A percentile compares a stretch with the other conserved stretches of the same genome.
Conservation (phyloP, 30 jellyfish, hydroid and myxozoan genomes). For the Rhopilema esculentum region DNA sequence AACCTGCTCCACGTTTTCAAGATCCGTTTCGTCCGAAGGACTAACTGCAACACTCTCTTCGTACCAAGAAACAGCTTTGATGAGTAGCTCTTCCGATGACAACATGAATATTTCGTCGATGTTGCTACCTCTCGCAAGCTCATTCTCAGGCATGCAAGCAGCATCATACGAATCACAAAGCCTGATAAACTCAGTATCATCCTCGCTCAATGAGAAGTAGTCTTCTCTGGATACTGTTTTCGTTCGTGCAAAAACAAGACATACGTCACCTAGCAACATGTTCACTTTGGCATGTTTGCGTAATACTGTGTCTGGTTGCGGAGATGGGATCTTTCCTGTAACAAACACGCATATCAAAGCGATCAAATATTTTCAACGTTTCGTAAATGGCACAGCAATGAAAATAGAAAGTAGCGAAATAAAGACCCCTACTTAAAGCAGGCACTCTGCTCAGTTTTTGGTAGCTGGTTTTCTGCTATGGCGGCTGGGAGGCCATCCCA, state of each 20-base stretch:
- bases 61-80: constrained; percentile 66
- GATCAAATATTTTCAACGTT: too few species aligned
- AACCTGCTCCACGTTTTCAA: constrained; percentile 67
- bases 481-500: too few species aligned
- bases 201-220: constrained; percentile 54
- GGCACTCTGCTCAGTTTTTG: too few species aligned
- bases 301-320: constrained; percentile 24
- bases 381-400: neutral
- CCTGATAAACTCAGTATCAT: constrained; percentile 53
- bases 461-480: too few species aligned
- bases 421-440: too few species aligned
- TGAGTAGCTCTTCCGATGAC: constrained; percentile 64
- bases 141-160: neutral
- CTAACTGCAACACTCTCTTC: constrained; percentile 61
- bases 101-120: constrained; percentile 53
- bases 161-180: neutral
- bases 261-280: constrained; percentile 70
- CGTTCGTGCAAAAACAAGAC: constrained; percentile 62
- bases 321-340: constrained; percentile 1
- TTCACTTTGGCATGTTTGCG: constrained; percentile 57
- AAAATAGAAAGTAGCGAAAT: neutral
- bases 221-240: constrained; percentile 58
- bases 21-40: constrained; percentile 55
- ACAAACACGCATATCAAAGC: neutral
- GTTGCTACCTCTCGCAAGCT: neutral